Evolutionary conservation across 1,140 invertebrate species (phyloP), one percentile per base, ranked within the genome.

Genomic region (Pachypeltis micranthus): DNA sequence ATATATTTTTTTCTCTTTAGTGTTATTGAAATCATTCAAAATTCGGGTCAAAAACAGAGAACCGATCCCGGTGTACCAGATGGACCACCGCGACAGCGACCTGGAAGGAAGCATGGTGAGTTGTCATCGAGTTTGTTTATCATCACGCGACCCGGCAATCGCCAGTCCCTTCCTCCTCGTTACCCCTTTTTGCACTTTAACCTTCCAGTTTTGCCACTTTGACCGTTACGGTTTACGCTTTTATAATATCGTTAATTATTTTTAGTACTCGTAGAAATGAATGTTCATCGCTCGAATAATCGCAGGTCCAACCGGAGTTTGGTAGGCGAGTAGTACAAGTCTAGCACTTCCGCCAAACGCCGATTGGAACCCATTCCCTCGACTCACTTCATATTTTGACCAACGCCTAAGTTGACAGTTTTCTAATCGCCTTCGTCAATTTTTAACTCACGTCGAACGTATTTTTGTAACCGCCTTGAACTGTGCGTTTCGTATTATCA

Each of bases 41-140:
- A 91, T 90, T 90, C 85, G 88, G 80, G 86, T 90, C 74, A 91
- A 90, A 85, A 89, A 90, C 75, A 82, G 85, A 81, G 87, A 89
- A 73, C 88, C 88, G 72, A 82, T 88, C 74, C 86, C 86, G 77
- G 84, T 86, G 78, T 88, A 88, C 79, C 84, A 84, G 77, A 88
- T 89, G 85, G 80, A 84, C 67, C 86, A 86, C 74, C 82, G 86
- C 72, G 87, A 91, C 71, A 84, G 83, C 69, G 86, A 87, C 73
- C 72, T 85, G 64, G 85, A 81, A 66, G 78, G 74, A 27, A 76
- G 75, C 60, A 67, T 80, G 74, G 78, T 80, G 71, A 80, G 79
- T 79, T 23, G 2, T 25, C 19, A 24, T 60, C 31, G 2, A 19
- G 7, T 58, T 24, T 58, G 31, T 19, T 55, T 55, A 55, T 21